Percentiles rank a stretch among this genome's conserved stretches.
phyloP scores from a whole-genome alignment of 2,888 invertebrate species.

The Sepiola atlantica region DNA sequence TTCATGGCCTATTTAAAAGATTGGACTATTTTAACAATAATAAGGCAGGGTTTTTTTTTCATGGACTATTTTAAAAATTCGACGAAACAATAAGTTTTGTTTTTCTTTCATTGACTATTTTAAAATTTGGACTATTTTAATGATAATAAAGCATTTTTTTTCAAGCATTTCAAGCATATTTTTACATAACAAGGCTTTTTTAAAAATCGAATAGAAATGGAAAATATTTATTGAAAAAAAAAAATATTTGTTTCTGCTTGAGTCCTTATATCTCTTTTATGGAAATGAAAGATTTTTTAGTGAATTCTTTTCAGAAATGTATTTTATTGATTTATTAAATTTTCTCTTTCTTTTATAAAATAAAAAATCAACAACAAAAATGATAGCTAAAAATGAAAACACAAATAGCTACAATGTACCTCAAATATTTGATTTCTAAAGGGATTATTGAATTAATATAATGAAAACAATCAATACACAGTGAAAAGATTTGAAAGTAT shows the following conservation, averaged over 20 bases:
- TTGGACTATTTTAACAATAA: too few species aligned
- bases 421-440: background rate
- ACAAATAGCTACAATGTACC: background rate
- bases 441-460: background rate
- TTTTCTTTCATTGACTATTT: too few species aligned
- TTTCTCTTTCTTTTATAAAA: background rate
- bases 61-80: too few species aligned
- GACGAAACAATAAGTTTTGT: too few species aligned
- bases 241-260: background rate
- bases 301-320: background rate
- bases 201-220: background rate
- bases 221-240: background rate
- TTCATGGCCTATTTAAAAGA: too few species aligned
- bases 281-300: background rate
- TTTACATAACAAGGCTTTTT: background rate
- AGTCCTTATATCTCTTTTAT: background rate
- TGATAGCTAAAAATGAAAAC: background rate
- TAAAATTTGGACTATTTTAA: too few species aligned
- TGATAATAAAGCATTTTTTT: too few species aligned
- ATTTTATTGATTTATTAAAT: background rate
- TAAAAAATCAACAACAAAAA: background rate
- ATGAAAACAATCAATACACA: background rate
- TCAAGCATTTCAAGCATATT: too few species aligned
- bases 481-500: background rate
- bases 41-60: too few species aligned